Evolutionary conservation across 2,888 invertebrate genomes (phyloP).

Genomic region (Stenoptilia bipunctidactyla): DNA sequence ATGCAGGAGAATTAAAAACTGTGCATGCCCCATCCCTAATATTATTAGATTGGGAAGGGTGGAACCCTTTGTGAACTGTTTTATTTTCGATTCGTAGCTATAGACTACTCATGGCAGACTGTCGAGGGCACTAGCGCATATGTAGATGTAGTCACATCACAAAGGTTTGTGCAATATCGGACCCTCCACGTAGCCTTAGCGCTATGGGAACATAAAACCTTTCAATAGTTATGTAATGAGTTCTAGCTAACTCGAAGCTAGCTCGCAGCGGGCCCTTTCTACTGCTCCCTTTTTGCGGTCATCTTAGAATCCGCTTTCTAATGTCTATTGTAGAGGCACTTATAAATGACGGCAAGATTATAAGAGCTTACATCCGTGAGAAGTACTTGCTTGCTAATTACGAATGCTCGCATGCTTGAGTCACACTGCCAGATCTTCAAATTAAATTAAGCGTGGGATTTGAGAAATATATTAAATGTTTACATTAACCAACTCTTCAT

Average conservation of each 20-base stretch:
- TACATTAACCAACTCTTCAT: no score
- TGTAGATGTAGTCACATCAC: slow-evolving; percentile 26
- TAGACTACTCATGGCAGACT: slow-evolving; percentile 39
- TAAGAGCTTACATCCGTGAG: slow-evolving; percentile 53
- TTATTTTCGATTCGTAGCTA: slow-evolving; percentile 37
- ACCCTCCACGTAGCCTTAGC: slow-evolving; percentile 19
- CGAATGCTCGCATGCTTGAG: slow-evolving; percentile 26
- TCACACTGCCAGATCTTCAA: slow-evolving; percentile 2
- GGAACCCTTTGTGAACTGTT: slow-evolving; percentile 60
- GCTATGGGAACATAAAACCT: slow-evolving; percentile 25
- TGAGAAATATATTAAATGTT: no score
- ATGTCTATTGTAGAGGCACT: slow-evolving; percentile 51
- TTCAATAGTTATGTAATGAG: slow-evolving; percentile 51
- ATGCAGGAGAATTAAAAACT: slow-evolving; percentile 61
- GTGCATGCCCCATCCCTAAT: slow-evolving; percentile 57
- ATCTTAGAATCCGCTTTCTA: slow-evolving; percentile 60
- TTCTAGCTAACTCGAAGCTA: neutral
- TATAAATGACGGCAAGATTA: slow-evolving; percentile 30
- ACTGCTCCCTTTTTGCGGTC: slow-evolving; percentile 64
- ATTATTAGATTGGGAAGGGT: slow-evolving; percentile 51
- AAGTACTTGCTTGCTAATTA: slow-evolving; percentile 36
- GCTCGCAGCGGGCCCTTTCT: slow-evolving; percentile 41
- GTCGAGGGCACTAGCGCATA: slow-evolving; percentile 45
- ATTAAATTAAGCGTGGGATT: no score
- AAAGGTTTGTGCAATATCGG: slow-evolving; percentile 20